phyloP scores from a whole-genome alignment of 1,140 invertebrate species.

The Scaptomyza montana region DNA sequence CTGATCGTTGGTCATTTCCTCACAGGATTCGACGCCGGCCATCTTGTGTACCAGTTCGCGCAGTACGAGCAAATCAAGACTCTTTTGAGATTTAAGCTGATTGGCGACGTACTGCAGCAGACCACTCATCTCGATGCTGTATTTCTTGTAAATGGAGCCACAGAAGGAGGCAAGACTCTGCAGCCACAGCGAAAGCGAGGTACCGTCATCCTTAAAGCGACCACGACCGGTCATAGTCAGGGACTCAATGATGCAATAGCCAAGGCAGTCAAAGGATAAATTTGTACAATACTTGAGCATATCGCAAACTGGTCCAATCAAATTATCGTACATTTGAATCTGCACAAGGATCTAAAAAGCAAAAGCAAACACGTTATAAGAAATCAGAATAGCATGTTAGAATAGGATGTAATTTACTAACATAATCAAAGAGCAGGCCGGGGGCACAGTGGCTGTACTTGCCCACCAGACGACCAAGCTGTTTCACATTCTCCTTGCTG shows the following conservation, averaged over 20 bases:
- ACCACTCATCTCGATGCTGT: constrained; percentile 97
- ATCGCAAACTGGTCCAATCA: constrained; percentile 98
- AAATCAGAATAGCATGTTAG: too few relatives aligned
- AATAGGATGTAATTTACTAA: constrained; percentile 74
- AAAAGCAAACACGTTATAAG: too few relatives aligned
- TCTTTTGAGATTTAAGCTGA: constrained; percentile 97
- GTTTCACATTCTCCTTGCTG: constrained; percentile 99
- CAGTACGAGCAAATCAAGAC: constrained; percentile 96
- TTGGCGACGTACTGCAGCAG: constrained; percentile 98
- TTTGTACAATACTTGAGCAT: constrained; percentile 98
- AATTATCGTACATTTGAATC: constrained; percentile 99
- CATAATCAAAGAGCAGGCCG: constrained; percentile 97
- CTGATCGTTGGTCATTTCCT: constrained; percentile 98
- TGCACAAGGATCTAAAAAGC: constrained; percentile 89
- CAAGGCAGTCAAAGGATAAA: constrained; percentile 97
- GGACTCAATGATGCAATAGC: constrained; percentile 97
- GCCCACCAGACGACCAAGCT: constrained; percentile 96
- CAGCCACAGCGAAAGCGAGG: constrained; percentile 97
- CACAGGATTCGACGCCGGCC: constrained; percentile 98
- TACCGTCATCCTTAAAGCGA: constrained; percentile 94
- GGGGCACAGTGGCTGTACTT: constrained; percentile 98
- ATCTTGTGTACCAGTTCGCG: constrained; percentile 99
- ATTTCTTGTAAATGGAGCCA: constrained; percentile 98
- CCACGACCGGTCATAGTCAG: constrained; percentile 90
- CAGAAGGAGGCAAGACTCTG: constrained; percentile 97